These are phyloP conservation scores for Ennomos erosarius DNA, from an alignment of 2,888 invertebrate genomes.

Conservation along the genomic window DNA sequence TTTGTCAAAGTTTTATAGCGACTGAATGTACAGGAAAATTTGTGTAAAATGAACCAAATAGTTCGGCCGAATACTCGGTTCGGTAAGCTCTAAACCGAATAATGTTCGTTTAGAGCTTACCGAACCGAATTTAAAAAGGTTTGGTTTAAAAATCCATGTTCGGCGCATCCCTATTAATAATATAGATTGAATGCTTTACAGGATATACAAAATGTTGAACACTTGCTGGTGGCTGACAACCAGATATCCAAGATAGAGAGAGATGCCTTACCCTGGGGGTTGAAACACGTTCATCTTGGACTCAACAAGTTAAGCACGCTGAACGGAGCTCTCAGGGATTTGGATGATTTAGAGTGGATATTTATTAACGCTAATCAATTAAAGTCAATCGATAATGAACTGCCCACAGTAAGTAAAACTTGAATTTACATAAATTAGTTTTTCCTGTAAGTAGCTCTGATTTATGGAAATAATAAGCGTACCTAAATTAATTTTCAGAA, in stretches of 20 bases:
- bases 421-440: background rate
- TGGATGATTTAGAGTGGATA: conserved; percentile 90
- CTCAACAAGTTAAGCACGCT: conserved; percentile 89
- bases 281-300: conserved; percentile 90
- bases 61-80: no score
- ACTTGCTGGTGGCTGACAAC: conserved; percentile 91
- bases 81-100: no score
- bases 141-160: no score
- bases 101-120: no score
- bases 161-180: no score
- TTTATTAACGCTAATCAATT: conserved; percentile 92
- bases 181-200: conserved; percentile 35
- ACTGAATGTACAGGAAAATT: no score
- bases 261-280: conserved; percentile 88
- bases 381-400: conserved; percentile 89
- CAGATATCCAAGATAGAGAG: conserved; percentile 90
- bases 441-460: no score
- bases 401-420: conserved; percentile 86
- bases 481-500: conserved; percentile 67
- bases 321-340: conserved; percentile 91
- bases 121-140: no score
- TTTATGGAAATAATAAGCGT: background rate
- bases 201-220: conserved; percentile 86
- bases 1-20: no score
- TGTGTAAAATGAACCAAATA: no score